phyloP scores from a whole-genome alignment of 2,797 vertebrate genomes.

The Onychomys arenicola region DNA sequence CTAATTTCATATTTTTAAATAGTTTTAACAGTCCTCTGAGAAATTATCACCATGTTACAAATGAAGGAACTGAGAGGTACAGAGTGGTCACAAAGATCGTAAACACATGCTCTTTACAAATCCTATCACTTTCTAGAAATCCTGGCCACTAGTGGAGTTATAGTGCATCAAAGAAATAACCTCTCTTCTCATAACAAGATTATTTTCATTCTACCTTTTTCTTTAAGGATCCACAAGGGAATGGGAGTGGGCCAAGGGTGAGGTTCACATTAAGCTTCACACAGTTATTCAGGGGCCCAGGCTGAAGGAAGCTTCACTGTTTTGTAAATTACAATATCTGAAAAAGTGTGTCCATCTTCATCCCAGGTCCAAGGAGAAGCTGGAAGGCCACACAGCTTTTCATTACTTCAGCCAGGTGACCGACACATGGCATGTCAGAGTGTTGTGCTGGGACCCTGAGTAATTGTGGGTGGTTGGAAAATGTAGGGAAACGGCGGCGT shows the following conservation, averaged over 20 bases:
- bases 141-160: not conserved
- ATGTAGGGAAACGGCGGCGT: not conserved
- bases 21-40: constrained; percentile 6
- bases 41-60: not conserved
- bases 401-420: not conserved
- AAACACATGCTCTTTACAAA: not conserved
- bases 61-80: not conserved
- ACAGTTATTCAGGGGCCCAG: not conserved
- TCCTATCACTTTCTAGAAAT: not conserved
- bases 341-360: not conserved
- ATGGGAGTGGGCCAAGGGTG: too few species aligned
- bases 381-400: not conserved
- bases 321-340: not conserved
- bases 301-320: not conserved
- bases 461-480: not conserved
- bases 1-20: not conserved
- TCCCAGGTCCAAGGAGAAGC: not conserved
- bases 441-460: not conserved
- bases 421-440: not conserved
- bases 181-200: not conserved
- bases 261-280: not conserved
- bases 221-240: not conserved
- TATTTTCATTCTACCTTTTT: not conserved
- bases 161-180: not conserved
- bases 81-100: not conserved